Conservation (phyloP, 2,888 invertebrate species). For the Aphidoletes aphidimyza region DNA sequence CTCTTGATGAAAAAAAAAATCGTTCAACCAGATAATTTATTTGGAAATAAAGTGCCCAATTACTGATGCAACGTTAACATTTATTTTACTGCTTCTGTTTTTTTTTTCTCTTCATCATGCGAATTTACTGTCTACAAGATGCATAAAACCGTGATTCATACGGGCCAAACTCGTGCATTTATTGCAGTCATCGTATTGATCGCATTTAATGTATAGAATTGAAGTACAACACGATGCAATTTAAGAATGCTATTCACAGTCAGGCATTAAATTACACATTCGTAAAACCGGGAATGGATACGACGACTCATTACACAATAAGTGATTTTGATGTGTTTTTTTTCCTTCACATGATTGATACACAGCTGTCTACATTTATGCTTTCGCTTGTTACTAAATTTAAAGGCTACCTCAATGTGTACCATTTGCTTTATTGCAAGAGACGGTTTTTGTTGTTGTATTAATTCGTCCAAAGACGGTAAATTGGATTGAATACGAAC, state of each 20-base stretch:
- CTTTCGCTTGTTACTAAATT: background rate
- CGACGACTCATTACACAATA: slow-evolving; percentile 33
- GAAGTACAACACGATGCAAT: background rate
- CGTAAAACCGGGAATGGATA: slow-evolving; percentile 21
- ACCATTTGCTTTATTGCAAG: slow-evolving; percentile 23
- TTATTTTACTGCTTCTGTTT: too few relatives aligned
- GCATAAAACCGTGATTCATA: slow-evolving; percentile 2
- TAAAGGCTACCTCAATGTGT: slow-evolving; percentile 27
- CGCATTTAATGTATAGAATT: background rate
- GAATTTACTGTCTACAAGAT: slow-evolving; percentile 11
- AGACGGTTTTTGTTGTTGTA: background rate
- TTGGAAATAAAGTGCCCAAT: slow-evolving; percentile 37
- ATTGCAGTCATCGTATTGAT: background rate
- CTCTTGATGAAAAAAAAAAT: background rate
- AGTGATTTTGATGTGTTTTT: background rate
- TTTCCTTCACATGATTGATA: background rate
- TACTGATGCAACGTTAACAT: background rate
- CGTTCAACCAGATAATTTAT: background rate
- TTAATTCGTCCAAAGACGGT: background rate
- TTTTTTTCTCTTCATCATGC: too few relatives aligned
- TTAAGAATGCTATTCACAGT: background rate
- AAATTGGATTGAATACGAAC: slow-evolving; percentile 14
- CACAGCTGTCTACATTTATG: background rate
- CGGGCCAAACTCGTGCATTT: background rate
- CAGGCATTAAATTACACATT: background rate